A percentile compares a stretch with the other conserved stretches of the same genome.
These are phyloP conservation scores for Antheraea mylitta DNA, from an alignment of 1,140 invertebrate species.

Conservation along the genomic window DNA sequence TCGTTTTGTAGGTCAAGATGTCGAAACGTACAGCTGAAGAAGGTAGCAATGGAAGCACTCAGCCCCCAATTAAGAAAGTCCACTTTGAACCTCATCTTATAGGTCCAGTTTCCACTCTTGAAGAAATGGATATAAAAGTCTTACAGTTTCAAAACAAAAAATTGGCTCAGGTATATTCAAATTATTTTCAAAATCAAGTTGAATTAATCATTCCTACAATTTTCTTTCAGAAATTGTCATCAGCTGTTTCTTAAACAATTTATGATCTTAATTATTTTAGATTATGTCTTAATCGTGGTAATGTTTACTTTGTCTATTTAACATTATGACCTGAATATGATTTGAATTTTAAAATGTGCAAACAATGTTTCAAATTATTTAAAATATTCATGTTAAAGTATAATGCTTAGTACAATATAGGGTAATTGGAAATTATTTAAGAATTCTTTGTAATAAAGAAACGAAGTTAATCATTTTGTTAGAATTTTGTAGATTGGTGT, in stretches of 20 bases:
- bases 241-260: slow-evolving; percentile 48
- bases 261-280: too few species aligned
- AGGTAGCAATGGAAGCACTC: slow-evolving; percentile 75
- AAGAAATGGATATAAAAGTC: slow-evolving; percentile 99
- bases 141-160: slow-evolving; percentile 98
- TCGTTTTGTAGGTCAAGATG: slow-evolving; percentile 78
- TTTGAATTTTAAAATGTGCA: background rate
- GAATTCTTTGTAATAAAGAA: too few species aligned
- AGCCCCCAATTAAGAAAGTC: slow-evolving; percentile 93
- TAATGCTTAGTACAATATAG: background rate
- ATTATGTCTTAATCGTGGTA: too few species aligned
- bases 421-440: background rate
- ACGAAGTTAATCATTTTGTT: too few species aligned
- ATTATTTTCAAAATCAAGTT: background rate
- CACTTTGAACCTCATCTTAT: slow-evolving; percentile 96
- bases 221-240: slow-evolving; percentile 28
- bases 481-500: too few species aligned
- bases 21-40: slow-evolving; percentile 86
- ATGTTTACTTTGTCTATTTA: too few species aligned
- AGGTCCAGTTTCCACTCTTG: slow-evolving; percentile 94
- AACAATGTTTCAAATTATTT: background rate
- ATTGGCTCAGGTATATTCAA: slow-evolving; percentile 89
- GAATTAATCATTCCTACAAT: background rate
- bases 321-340: background rate
- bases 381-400: background rate